These are phyloP conservation scores for Nomada lathburiana DNA, from an alignment of 2,888 invertebrate species.

Conservation along the genomic window DNA sequence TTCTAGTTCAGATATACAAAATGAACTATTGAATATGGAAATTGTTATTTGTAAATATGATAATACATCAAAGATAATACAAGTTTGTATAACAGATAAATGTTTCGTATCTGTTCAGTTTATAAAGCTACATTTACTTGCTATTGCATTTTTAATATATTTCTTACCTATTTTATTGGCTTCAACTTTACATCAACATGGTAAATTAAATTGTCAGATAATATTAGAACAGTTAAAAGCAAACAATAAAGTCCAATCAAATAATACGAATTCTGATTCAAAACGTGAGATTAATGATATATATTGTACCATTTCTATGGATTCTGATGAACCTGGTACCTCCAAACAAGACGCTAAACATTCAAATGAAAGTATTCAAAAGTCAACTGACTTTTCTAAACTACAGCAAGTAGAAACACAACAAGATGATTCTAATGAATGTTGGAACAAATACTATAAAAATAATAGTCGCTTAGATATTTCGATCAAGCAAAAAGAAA, in stretches of 20 bases:
- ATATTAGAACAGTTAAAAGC: slow-evolving; percentile 36
- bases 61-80: slow-evolving; percentile 24
- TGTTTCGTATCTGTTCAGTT: slow-evolving; percentile 76
- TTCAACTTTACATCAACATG: slow-evolving; percentile 60
- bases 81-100: slow-evolving; percentile 52
- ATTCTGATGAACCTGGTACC: background rate
- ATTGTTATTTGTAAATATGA: slow-evolving; percentile 15
- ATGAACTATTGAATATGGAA: slow-evolving; percentile 11
- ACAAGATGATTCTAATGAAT: background rate
- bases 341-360: background rate
- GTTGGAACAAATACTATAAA: background rate
- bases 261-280: background rate
- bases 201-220: slow-evolving; percentile 49
- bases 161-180: slow-evolving; percentile 75
- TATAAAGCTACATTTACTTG: slow-evolving; percentile 77
- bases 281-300: background rate
- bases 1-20: slow-evolving; percentile 7
- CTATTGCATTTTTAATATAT: slow-evolving; percentile 76
- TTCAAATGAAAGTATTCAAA: background rate
- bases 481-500: slow-evolving; percentile 4
- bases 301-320: background rate
- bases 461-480: background rate
- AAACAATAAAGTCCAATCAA: slow-evolving; percentile 9
- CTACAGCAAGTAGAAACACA: background rate
- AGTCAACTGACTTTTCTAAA: background rate